Base-by-base conservation (phyloP, 2,113 vertebrate genomes). In the Oreochromis aureus region DNA sequence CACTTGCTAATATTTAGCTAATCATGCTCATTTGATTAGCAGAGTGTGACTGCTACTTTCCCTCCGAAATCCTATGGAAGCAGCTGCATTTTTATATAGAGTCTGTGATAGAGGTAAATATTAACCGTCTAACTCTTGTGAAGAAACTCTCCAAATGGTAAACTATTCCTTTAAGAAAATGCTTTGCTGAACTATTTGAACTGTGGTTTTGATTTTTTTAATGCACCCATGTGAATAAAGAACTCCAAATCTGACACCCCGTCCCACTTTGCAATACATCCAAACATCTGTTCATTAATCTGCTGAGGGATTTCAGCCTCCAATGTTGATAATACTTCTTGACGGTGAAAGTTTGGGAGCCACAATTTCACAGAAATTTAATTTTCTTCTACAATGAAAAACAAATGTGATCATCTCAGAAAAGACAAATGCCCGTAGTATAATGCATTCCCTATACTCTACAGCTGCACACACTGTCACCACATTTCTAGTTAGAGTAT, bases 261-360 rank as follows among this genome's bases (percentile, higher is more conserved):
- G 13, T 83, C 63, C 48, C 56, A 73, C 83, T 83, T 55, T 71
- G 55, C 46, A 82, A 48, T 81, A 5, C 81, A 48, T 81, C 81
- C 81, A 80, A 86, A 91, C 93, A 90, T 89, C 86, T 93, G 91
- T 19, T 78, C 73, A 78, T 78, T 32, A 32, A 78, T 53, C 4
- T 34, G 46, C 46, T 51, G 69, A 55, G 82, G 63, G 66, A 87
- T 7, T 80, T 87, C 3, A 83, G 46, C 39, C 56, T 34, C 19
- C 83, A 16, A 11, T 80, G 63, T 63, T 2, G n/a, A 44, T 5
- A 22, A 36, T 89, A 82, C n/a, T 27, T 39, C 36, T 27, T 46
- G 82, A 13, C 58, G 2, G 51, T 48, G 22, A 66, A 44, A 24
- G 34, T 89, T 82, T 6, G 22, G 79, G 83, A 89, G 10, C 8